Evolutionary conservation across 2,797 vertebrate species (phyloP).

Genomic region (Microctenopoma stevenorrisi): DNA sequence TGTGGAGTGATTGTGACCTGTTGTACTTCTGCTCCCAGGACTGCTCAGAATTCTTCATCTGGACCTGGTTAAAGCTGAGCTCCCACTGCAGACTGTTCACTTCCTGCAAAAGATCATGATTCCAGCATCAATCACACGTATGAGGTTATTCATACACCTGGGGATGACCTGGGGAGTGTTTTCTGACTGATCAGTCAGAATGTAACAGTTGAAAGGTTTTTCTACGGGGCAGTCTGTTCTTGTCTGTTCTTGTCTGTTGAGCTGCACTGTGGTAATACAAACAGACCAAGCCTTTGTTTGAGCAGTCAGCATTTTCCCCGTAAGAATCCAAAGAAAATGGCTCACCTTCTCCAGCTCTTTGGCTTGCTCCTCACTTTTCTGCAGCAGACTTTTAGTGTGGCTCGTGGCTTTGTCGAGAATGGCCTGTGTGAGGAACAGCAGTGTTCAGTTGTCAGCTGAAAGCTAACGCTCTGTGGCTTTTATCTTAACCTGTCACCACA

Average conservation of each 20-base stretch:
- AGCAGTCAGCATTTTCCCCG: neutral
- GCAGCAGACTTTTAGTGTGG: slow-evolving; percentile 90
- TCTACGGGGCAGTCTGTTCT: neutral
- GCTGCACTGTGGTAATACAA: slow-evolving; percentile 18
- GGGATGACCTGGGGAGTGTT: too few relatives aligned
- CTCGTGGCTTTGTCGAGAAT: slow-evolving; percentile 91
- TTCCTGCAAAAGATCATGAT: slow-evolving; percentile 79
- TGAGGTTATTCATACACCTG: too few relatives aligned
- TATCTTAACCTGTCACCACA: neutral
- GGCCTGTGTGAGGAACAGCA: slow-evolving; percentile 76
- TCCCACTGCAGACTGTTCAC: slow-evolving; percentile 93
- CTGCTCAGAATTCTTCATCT: slow-evolving; percentile 89
- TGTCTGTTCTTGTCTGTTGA: neutral
- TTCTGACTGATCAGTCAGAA: neutral
- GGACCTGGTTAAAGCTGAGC: slow-evolving; percentile 90
- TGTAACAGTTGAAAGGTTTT: neutral
- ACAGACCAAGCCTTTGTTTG: slow-evolving; percentile 50
- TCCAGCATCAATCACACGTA: neutral
- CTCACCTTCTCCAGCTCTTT: slow-evolving; percentile 92
- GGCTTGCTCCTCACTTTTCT: slow-evolving; percentile 89
- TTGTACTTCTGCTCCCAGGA: slow-evolving; percentile 88
- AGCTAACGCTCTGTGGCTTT: neutral
- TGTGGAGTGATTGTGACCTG: slow-evolving; percentile 76
- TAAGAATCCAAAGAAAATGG: neutral
- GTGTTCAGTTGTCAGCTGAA: neutral